Evolutionary conservation across 1,140 invertebrate genomes (phyloP), one percentile per base, ranked within the genome.

Genomic region (Polypedilum pembai): DNA sequence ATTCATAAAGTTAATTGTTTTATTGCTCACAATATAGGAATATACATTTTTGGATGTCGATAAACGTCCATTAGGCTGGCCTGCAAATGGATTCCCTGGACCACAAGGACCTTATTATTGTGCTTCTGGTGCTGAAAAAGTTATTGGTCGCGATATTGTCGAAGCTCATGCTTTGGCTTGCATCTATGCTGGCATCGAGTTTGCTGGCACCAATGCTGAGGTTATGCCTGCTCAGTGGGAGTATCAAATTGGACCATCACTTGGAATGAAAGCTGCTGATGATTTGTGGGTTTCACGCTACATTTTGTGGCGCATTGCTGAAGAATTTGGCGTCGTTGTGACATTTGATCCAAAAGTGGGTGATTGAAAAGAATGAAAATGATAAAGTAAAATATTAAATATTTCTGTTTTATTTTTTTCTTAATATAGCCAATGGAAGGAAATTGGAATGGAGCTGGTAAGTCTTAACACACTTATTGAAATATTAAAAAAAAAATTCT

Each of bases 41-140:
- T 97, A 97, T 80, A 95, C 94, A 2, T 83, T 98, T 0, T 80
- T 97, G 8, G 95, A 96, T 79, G 87, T 90, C 77, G 94, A 97
- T 79, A 86, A 89, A 1, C 89, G 94, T 80, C 95, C 95, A 0
- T 91, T 95, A 76, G 95, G 95, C 15, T 98, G 95, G 94, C 95
- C 94, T 0, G 94, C 93, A 79, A 92, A 94, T 79, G 95, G 95
- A 20, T 97, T 92, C 79, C 94, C 95, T 0, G 92, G 91, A 20
- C 94, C 94, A 7, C 88, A 91, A 84, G 94, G 95, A 15, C 95
- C 95, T 0, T 97, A 96, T 81, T 98, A 86, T 77, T 99, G 96
- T 79, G 96, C 94, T 63, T 95, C 96, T 8, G 96, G 97, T 3
- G 94, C 95, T 8, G 90, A 96, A 80, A 94, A 93, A 81, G 94